Percentiles rank a stretch among this genome's conserved stretches.
Conservation (phyloP, 2,113 vertebrate species). For the Neomonachus schauinslandi region DNA sequence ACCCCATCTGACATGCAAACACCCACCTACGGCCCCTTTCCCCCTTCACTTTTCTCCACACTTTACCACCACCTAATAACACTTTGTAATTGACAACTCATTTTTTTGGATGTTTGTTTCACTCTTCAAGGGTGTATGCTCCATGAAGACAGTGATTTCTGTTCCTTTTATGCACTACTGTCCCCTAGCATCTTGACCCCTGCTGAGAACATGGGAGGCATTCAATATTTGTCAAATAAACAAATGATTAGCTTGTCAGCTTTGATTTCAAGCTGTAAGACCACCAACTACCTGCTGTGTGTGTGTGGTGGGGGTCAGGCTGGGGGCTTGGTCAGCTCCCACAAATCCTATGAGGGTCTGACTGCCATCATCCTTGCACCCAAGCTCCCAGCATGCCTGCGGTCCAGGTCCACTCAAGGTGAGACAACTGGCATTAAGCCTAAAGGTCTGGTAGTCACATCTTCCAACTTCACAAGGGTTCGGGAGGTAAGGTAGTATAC, state of each 20-base stretch:
- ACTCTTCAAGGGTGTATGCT: neutral
- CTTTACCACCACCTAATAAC: neutral
- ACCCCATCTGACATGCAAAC: no score
- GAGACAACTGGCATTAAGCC: neutral
- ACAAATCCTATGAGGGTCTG: neutral
- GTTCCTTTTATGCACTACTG: no score
- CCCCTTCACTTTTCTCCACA: neutral
- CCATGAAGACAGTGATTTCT: neutral
- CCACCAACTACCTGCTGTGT: neutral
- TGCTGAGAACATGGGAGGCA: neutral
- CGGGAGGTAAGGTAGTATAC: neutral
- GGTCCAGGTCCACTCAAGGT: neutral
- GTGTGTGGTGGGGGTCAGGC: neutral
- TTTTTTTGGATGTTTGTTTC: neutral
- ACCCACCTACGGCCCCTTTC: neutral
- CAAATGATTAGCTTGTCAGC: neutral
- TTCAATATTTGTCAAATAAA: neutral
- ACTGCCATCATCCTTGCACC: neutral
- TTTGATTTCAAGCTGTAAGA: neutral
- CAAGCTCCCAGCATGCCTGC: neutral
- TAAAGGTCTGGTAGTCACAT: neutral
- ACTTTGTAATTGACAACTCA: no score
- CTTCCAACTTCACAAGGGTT: neutral
- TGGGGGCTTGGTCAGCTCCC: neutral
- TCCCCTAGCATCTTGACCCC: no score